Base-by-base conservation (phyloP, 2,797 vertebrate genomes). In the Thaleichthys pacificus region DNA sequence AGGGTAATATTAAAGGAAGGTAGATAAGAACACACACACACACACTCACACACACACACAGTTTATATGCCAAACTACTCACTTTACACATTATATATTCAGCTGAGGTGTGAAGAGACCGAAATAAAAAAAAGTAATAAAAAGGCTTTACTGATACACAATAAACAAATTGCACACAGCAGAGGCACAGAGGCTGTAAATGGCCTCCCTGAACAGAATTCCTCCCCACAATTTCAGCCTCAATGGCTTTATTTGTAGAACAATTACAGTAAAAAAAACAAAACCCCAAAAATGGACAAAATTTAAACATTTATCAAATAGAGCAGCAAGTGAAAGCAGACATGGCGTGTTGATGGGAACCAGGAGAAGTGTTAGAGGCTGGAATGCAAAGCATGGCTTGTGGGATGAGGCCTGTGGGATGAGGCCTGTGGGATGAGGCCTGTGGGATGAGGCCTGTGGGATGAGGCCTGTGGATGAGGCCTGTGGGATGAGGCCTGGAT, bases 331-430 rank as follows among this genome's bases (percentile, higher is more conserved):
- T 12, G 38, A 26, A 3, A 30, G 21, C 21, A 70, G 68, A 68
- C 71, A 76, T 70, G 80, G 72, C 49, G n/a, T 71, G 69, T 80
- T 77, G 80, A 78, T 2, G 61, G 78, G 80, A 76, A 69, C 69
- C 76, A 85, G 84, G 85, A 68, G 77, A 28, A 15, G 73, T 26
- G 14, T 79, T 81, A 89, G 83, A 71, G 80, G 73, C 77, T 85
- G 75, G 86, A 90, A 85, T 87, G 85, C 88, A 83, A 90, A 78
- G 82, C 82, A 86, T 61, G 82, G 38, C 38, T 9, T 42, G 9
- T 42, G 38, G 38, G 6, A 42, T 9, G 38, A 42, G 38, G 9
- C 38, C 38, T 9, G 1, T 9, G 38, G 38, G 6, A 42, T 9
- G 38, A 42, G 38, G 38, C 9, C 80, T 77, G 79, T 78, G 80